Evolutionary conservation across 2,113 vertebrate species (phyloP).

Genomic region (Rissa tridactyla): DNA sequence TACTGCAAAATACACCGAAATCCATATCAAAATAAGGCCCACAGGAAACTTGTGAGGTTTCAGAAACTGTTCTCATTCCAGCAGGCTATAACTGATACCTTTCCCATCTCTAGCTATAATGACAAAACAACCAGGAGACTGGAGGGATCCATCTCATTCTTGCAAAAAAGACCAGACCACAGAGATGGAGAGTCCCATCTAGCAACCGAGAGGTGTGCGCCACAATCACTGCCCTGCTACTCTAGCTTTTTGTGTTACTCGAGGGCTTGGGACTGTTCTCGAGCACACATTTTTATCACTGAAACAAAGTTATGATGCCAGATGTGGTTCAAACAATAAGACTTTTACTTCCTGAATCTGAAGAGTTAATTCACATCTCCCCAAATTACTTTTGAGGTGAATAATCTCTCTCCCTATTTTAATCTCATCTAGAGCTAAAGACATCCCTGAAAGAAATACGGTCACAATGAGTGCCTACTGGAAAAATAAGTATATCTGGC

Average conservation of each 20-base stretch:
- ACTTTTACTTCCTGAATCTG: not conserved
- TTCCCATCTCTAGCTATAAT: not conserved
- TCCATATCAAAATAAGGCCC: not conserved
- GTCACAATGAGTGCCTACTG: not conserved
- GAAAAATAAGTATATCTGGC: not conserved
- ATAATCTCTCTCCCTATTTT: not conserved
- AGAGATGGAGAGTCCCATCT: accelerated
- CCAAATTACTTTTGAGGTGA: not conserved
- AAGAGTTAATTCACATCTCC: not conserved
- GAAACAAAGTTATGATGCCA: not conserved
- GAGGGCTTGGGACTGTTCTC: not conserved
- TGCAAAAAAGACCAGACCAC: not conserved
- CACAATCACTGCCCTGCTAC: not conserved
- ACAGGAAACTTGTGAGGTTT: not conserved
- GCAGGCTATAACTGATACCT: not conserved
- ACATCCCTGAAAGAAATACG: not conserved
- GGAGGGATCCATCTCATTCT: not conserved
- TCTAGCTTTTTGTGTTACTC: not conserved
- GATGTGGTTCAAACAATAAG: not conserved
- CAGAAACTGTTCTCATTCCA: not conserved
- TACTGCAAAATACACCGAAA: not conserved
- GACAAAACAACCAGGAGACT: not conserved
- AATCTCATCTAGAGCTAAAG: not conserved
- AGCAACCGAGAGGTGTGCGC: accelerated
- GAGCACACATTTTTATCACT: not conserved